Percentiles rank a stretch among this genome's conserved stretches.
phyloP scores from a whole-genome alignment of 2,797 vertebrate species.

The Neoniphon sammara region DNA sequence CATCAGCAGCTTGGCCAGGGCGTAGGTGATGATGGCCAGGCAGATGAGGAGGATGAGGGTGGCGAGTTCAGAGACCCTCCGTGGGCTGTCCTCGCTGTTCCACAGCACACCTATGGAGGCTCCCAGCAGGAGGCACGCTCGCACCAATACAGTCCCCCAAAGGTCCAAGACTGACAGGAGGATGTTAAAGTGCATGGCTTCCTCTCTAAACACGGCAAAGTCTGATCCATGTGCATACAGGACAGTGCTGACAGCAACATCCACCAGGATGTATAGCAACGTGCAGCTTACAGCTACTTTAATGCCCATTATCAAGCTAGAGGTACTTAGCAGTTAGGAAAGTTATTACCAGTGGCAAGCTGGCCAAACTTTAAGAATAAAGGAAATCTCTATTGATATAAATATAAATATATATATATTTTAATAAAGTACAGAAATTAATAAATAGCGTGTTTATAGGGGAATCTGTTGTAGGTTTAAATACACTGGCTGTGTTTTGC shows the following conservation, averaged over 20 bases:
- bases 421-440: too few relatives aligned
- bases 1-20: constrained; percentile 90
- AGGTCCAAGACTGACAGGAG: constrained; percentile 87
- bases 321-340: background rate
- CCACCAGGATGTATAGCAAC: constrained; percentile 80
- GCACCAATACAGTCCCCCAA: constrained; percentile 88
- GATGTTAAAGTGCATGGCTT: constrained; percentile 86
- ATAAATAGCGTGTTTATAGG: too few relatives aligned
- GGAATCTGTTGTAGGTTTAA: too few relatives aligned
- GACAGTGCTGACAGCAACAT: constrained; percentile 85
- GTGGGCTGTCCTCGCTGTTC: constrained; percentile 87
- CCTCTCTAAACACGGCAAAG: constrained; percentile 78
- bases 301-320: constrained; percentile 63
- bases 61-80: constrained; percentile 78
- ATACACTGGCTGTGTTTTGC: too few relatives aligned
- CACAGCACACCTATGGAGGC: constrained; percentile 87
- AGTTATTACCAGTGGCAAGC: background rate
- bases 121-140: constrained; percentile 87
- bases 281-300: constrained; percentile 78
- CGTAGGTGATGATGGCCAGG: constrained; percentile 85
- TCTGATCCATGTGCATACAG: constrained; percentile 85
- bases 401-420: too few relatives aligned
- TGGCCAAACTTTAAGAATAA: too few relatives aligned
- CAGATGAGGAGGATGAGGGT: constrained; percentile 82
- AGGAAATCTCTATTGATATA: too few relatives aligned